Conservation (phyloP, 1,140 invertebrate species). For the Calephelis virginiensis region DNA sequence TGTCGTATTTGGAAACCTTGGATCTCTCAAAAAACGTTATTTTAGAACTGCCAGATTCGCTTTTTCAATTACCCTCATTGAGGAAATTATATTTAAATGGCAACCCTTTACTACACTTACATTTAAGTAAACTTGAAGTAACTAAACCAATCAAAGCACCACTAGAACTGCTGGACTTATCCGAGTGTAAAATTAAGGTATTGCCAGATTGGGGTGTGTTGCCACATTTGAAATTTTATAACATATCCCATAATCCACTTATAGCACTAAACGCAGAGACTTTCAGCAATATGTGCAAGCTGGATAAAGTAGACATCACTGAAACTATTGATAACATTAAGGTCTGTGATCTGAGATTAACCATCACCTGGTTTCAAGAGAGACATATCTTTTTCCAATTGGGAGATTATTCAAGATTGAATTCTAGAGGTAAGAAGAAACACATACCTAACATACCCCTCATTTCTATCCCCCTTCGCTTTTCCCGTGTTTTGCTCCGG, state of each 20-base stretch:
- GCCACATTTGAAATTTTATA: conserved; percentile 66
- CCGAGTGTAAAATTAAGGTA: conserved; percentile 75
- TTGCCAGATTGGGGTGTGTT: conserved; percentile 78
- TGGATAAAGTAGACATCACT: conserved; percentile 66
- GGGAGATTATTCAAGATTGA: conserved; percentile 55
- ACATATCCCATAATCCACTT: conserved; percentile 70
- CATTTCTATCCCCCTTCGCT: no score
- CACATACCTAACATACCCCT: no score
- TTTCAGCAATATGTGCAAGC: conserved; percentile 66
- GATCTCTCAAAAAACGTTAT: conserved; percentile 81
- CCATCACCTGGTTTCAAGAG: conserved; percentile 63
- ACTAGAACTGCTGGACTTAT: conserved; percentile 77
- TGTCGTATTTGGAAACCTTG: conserved; percentile 76
- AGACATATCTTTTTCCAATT: conserved; percentile 57
- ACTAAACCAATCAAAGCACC: conserved; percentile 78
- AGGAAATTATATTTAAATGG: conserved; percentile 80
- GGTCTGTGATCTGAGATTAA: conserved; percentile 56
- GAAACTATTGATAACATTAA: conserved; percentile 54
- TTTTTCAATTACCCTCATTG: conserved; percentile 79
- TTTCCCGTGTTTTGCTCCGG: no score
- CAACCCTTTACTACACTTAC: conserved; percentile 75
- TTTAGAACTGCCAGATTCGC: conserved; percentile 73
- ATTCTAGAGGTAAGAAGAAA: conserved; percentile 52
- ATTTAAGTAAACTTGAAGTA: conserved; percentile 58
- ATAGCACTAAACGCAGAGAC: conserved; percentile 44